Conservation (phyloP, 2,113 vertebrate species). For the Cacatua alba region DNA sequence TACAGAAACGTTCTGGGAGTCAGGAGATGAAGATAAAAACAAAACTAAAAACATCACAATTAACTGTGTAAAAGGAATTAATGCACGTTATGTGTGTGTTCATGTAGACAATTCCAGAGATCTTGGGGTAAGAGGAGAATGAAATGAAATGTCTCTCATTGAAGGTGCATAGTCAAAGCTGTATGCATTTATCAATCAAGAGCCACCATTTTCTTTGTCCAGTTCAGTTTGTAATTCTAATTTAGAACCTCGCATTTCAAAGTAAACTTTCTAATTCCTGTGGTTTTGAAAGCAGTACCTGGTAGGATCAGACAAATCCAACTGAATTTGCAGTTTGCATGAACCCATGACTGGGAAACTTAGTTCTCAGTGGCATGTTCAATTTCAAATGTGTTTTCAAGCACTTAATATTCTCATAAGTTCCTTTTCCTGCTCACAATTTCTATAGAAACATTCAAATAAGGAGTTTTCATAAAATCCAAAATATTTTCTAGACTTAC, state of each 20-base stretch:
- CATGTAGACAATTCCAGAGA: conserved; percentile 99
- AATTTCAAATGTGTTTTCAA: not conserved
- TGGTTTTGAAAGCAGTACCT: not conserved
- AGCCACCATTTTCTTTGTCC: not conserved
- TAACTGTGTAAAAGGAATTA: conserved; percentile 96
- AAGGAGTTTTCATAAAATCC: not conserved
- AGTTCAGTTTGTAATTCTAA: not conserved
- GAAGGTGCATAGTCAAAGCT: not conserved
- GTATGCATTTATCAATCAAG: not conserved
- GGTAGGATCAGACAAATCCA: not conserved
- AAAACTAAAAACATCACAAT: conserved; percentile 98
- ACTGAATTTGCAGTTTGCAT: not conserved
- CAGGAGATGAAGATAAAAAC: conserved; percentile 98
- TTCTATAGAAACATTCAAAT: not conserved
- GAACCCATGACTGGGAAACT: not conserved
- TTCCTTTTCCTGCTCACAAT: not conserved
- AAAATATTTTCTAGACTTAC: not conserved
- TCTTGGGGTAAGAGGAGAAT: conserved; percentile 86
- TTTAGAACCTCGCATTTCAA: not conserved
- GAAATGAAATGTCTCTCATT: not conserved
- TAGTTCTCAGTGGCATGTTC: not conserved
- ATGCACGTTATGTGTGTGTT: conserved; percentile 90
- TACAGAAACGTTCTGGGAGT: conserved; percentile 99
- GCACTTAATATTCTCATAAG: not conserved
- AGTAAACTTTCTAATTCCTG: not conserved